A percentile compares a stretch with the other conserved stretches of the same genome.
Conservation (phyloP, 2,888 invertebrate species). For the Plebejus argus region DNA sequence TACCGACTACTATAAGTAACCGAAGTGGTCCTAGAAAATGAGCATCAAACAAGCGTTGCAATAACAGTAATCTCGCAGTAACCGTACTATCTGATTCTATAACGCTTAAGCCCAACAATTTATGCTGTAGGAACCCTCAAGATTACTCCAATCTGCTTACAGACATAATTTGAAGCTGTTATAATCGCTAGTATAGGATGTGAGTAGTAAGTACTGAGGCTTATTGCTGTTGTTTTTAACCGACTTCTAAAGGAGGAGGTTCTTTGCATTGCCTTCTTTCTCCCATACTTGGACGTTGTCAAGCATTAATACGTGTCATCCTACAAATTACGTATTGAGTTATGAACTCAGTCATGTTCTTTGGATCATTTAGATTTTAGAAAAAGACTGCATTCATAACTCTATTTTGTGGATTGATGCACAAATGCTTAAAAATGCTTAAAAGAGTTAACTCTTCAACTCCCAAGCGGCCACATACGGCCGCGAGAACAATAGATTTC, state of each 20-base stretch:
- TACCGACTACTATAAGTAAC: neutral
- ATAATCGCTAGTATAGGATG: neutral
- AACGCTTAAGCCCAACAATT: constrained; percentile 65
- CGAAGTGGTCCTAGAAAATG: neutral
- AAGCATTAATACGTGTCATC: no score
- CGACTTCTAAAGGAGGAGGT: neutral
- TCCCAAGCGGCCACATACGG: no score
- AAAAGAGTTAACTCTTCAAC: no score
- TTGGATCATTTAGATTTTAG: no score
- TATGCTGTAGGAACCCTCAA: constrained; percentile 53
- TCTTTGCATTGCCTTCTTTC: neutral
- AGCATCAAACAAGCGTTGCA: constrained; percentile 27
- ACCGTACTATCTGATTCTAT: constrained; percentile 54
- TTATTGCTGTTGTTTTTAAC: neutral
- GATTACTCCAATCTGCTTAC: constrained; percentile 63
- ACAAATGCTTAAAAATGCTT: no score
- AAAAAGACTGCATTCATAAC: no score
- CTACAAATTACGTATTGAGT: no score
- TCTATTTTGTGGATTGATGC: no score
- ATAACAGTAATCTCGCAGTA: constrained; percentile 40
- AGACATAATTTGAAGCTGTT: constrained; percentile 62
- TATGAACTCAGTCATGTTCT: no score
- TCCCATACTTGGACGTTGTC: neutral
- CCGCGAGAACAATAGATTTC: no score
- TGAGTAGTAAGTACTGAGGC: neutral